phyloP scores from a whole-genome alignment of 2,888 invertebrate species.

The Rhogogaster chlorosoma region DNA sequence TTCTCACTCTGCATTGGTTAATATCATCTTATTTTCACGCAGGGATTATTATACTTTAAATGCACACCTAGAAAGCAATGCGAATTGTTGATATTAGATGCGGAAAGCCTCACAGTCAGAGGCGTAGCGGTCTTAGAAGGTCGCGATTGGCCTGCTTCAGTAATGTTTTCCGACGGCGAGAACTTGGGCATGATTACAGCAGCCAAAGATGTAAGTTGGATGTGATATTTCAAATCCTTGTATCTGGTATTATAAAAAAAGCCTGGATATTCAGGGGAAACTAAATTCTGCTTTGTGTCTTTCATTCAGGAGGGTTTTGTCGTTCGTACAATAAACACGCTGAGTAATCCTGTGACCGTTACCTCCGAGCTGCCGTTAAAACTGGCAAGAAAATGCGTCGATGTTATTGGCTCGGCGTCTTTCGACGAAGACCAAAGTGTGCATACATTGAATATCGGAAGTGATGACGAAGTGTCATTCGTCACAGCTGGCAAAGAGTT shows the following conservation, averaged over 20 bases:
- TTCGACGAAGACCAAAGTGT: slow-evolving; percentile 84
- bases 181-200: slow-evolving; percentile 89
- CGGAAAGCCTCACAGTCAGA: slow-evolving; percentile 79
- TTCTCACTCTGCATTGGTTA: slow-evolving; percentile 17
- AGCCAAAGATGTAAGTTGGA: slow-evolving; percentile 85
- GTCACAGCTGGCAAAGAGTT: slow-evolving; percentile 95
- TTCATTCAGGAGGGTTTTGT: slow-evolving; percentile 87
- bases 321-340: slow-evolving; percentile 86
- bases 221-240: neutral
- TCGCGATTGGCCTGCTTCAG: slow-evolving; percentile 75
- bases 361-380: slow-evolving; percentile 84
- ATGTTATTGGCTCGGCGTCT: slow-evolving; percentile 86
- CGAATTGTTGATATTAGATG: slow-evolving; percentile 75
- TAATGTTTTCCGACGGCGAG: slow-evolving; percentile 90
- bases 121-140: slow-evolving; percentile 77
- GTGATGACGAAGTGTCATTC: slow-evolving; percentile 89
- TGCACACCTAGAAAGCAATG: slow-evolving; percentile 77
- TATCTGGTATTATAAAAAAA: neutral
- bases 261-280: neutral
- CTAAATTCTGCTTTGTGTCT: neutral
- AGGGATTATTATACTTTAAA: slow-evolving; percentile 92
- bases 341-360: slow-evolving; percentile 80
- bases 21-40: slow-evolving; percentile 70
- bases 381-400: slow-evolving; percentile 88
- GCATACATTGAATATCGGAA: slow-evolving; percentile 78